Evolutionary conservation across 2,113 vertebrate genomes (phyloP), one percentile per base, ranked within the genome.

Genomic region (Psilopogon haemacephalus): DNA sequence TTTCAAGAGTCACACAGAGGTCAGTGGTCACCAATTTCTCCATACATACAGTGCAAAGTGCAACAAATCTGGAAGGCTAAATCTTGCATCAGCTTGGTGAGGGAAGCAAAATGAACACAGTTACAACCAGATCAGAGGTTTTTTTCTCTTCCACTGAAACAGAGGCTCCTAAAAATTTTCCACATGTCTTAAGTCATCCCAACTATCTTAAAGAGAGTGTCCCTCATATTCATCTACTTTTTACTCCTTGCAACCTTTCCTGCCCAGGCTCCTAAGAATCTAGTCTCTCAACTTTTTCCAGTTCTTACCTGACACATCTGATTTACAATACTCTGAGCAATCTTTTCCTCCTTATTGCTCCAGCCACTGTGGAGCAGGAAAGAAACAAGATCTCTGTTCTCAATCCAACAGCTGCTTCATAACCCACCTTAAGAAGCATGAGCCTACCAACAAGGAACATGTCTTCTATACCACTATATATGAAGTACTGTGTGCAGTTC

Each of bases 21-120:
- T 3, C 98, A 23, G 40, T 96, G 98, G 90, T 98, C 90, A 55
- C 93, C 96, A 8, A 96, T 93, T 5, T 97, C 98, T 17, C 98
- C 98, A 24, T 98, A 98, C 18, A 4, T 97, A 98, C 2, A 97
- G 97, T 98, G 84, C 23, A 4, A 37, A 16, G 64, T 55, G 40
- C 40, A 27, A 37, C 18, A 40, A 28, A 84, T 64, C 33, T 42
- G 15, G 33, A 19, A 50, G 33, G 52, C n/a, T 56, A 58, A 46
- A 16, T 28, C 27, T 84, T 46, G 44, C 20, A 65, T 27, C 27
- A 80, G 8, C 8, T 55, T 55, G 7, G 12, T 32, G 58, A 46
- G 13, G 52, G 54, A 80, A 72, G 21, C 16, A 15, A 8, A 58
- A 76, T 5, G 4, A 87, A 84, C 8, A 10, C 8, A 19, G 20